These are phyloP conservation scores for Acronicta leporina DNA, from an alignment of 2,888 invertebrate species.

Conservation along the genomic window DNA sequence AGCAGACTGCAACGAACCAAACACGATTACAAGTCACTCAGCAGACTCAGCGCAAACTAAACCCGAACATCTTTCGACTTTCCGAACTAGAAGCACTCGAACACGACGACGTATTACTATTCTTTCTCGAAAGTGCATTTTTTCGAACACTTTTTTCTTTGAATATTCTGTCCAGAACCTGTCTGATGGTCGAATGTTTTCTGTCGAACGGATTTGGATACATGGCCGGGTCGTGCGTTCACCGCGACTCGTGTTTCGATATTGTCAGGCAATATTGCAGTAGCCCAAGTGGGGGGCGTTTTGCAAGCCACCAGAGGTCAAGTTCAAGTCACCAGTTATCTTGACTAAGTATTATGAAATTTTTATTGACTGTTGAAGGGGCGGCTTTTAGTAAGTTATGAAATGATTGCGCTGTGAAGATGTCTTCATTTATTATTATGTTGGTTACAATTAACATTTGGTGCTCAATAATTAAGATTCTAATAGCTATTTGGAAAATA, in stretches of 20 bases:
- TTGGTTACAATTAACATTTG: neutral
- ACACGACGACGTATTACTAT: conserved; percentile 65
- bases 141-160: conserved; percentile 74
- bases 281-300: conserved; percentile 49
- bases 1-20: conserved; percentile 46
- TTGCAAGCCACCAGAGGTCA: conserved; percentile 66
- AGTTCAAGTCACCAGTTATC: conserved; percentile 60
- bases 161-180: conserved; percentile 90
- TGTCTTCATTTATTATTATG: conserved; percentile 46
- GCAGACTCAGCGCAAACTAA: conserved; percentile 52
- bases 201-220: conserved; percentile 92
- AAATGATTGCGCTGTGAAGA: conserved; percentile 46
- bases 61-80: conserved; percentile 53
- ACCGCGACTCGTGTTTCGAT: conserved; percentile 57
- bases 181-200: conserved; percentile 91
- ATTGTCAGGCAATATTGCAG: conserved; percentile 48
- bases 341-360: conserved; percentile 49
- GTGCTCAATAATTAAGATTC: neutral
- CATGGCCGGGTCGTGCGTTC: conserved; percentile 81
- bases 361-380: conserved; percentile 44
- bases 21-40: conserved; percentile 53
- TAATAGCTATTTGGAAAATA: neutral
- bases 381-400: conserved; percentile 37
- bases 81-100: conserved; percentile 58
- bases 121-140: conserved; percentile 71